Conservation (phyloP, 1,140 invertebrate genomes). For the Hetaerina americana region DNA sequence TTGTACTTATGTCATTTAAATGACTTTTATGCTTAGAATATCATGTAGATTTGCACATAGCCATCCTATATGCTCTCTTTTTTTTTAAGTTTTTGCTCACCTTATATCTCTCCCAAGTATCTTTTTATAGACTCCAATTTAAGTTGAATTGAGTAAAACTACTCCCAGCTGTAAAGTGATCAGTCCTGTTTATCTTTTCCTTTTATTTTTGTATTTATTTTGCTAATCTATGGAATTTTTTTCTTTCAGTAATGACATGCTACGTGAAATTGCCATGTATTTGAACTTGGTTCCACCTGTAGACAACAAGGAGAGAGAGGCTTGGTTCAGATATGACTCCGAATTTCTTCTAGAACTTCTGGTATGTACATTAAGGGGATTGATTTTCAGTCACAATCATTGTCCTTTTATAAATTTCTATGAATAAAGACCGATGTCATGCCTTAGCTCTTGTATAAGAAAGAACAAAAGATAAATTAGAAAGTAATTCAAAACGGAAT, state of each 20-base stretch:
- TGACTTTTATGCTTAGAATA: no score
- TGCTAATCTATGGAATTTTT: constrained; percentile 11
- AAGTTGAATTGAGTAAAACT: no score
- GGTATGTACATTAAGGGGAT: constrained; percentile 38
- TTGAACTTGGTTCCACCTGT: constrained; percentile 71
- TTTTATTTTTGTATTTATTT: constrained; percentile 10
- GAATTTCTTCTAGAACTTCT: constrained; percentile 76
- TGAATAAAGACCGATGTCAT: no score
- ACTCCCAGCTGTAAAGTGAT: no score
- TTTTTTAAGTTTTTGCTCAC: constrained; percentile 9
- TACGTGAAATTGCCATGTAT: constrained; percentile 73
- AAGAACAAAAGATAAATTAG: no score
- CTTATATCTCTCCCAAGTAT: background rate
- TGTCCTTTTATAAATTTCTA: background rate
- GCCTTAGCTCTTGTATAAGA: no score
- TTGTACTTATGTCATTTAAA: no score
- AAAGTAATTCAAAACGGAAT: no score
- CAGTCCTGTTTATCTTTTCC: no score
- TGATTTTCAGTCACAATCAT: background rate
- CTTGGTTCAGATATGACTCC: constrained; percentile 63
- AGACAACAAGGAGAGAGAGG: constrained; percentile 47
- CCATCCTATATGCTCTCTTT: background rate
- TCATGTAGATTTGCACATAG: no score
- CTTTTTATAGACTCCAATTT: no score
- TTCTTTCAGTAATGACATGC: constrained; percentile 53